Evolutionary conservation across 2,888 invertebrate species (phyloP), one percentile per base, ranked within the genome.

Genomic region (Eupithecia vulgata): DNA sequence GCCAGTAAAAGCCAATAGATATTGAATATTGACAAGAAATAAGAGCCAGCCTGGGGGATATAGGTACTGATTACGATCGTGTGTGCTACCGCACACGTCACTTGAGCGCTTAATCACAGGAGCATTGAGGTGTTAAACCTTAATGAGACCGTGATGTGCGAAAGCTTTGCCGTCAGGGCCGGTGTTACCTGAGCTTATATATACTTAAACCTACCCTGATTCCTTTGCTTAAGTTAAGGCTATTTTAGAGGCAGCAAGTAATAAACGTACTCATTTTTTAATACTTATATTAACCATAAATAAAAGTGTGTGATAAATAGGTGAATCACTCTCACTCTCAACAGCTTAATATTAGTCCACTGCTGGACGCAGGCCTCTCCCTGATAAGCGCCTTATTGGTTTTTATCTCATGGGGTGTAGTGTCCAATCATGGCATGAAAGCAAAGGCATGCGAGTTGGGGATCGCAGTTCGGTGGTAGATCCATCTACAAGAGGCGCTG

Each of bases 91-190:
- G 42, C 48, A 72, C 37, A 48, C 57, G 64, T 70, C 67, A 72
- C 42, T 62, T 45, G 59, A 75, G 21, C 72, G 68, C 70, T 72
- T 72, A 70, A 75, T 75, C 72, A 70, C 75, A 61, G 48, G 59
- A 48, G 68, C 70, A 70, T 61, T 72, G 67, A 75, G 72, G 75
- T 70, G 72, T 70, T 75, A 72, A 70, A 65, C 70, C 61, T 21
- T 71, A 75, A 75, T 70, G 72, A 75, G 72, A 70, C 70, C 65
- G 34, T 42, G 64, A 42, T 42, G 62, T 64, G 25, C 42, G 67
- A 64, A 68, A 73, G 70, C 66, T 61, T 67, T 52, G 61, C 62
- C 34, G 61, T 69, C 66, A 57, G 21, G 64, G 13, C 37, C 65
- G 40, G 65, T n/a, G 21, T 13, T 35, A 35, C 15, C 35, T 37